These are phyloP conservation scores for Montipora capricornis DNA, from an alignment of 64 coral and sea anemone genomes.

Conservation along the genomic window DNA sequence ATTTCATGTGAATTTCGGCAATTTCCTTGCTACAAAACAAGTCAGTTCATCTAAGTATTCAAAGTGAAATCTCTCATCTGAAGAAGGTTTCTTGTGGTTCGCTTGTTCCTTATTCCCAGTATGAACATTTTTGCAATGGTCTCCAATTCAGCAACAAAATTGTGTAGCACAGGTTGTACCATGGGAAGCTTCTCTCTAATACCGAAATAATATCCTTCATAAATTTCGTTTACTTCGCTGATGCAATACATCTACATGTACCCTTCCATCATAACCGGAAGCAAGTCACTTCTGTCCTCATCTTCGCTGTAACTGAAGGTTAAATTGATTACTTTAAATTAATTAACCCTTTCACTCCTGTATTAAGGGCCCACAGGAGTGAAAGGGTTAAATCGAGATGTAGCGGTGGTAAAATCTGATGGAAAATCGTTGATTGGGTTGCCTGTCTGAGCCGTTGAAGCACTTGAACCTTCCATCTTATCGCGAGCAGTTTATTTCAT, in stretches of 20 bases:
- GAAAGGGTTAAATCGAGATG: too few relatives aligned
- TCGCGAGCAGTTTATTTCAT: too few relatives aligned
- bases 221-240: slow-evolving; percentile 60
- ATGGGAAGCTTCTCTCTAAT: slow-evolving; percentile 17
- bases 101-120: too few relatives aligned
- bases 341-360: too few relatives aligned
- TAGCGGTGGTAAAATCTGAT: too few relatives aligned
- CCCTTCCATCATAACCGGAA: slow-evolving; percentile 27
- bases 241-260: not conserved
- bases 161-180: slow-evolving; percentile 14
- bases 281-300: not conserved
- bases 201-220: slow-evolving; percentile 60
- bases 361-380: too few relatives aligned
- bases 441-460: too few relatives aligned
- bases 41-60: not conserved
- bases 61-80: not conserved
- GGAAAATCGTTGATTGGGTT: too few relatives aligned
- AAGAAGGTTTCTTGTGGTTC: too few relatives aligned
- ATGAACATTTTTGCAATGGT: slow-evolving; percentile 50
- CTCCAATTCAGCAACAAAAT: slow-evolving; percentile 36
- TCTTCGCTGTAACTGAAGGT: too few relatives aligned
- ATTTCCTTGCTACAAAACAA: not conserved
- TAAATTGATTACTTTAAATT: too few relatives aligned
- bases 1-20: not conserved
- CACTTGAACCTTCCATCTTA: too few relatives aligned